A percentile compares a stretch with the other conserved stretches of the same genome.
Conservation (phyloP, 2,113 vertebrate genomes). For the Caretta caretta region DNA sequence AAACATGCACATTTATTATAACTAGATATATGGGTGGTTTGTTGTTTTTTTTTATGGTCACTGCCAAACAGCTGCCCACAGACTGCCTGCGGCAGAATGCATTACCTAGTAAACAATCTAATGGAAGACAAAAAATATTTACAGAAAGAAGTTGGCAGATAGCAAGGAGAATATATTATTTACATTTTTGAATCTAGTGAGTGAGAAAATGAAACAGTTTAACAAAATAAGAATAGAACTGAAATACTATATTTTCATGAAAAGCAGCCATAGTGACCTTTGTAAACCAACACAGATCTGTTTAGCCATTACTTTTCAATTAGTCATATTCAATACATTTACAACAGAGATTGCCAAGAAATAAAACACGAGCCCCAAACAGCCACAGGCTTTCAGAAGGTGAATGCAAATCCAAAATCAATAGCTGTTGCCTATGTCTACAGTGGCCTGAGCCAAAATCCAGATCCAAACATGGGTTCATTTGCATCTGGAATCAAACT, state of each 20-base stretch:
- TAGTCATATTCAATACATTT: not conserved
- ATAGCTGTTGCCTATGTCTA: not conserved
- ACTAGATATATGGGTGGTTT: not conserved
- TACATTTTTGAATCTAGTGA: not conserved
- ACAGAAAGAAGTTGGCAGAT: not conserved
- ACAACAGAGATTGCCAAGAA: not conserved
- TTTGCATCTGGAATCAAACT: not conserved
- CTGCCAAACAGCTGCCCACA: not conserved
- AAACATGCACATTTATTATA: constrained; percentile 5
- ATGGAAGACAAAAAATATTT: constrained; percentile 10
- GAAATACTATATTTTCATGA: not conserved
- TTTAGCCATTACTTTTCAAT: not conserved
- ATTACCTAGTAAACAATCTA: not conserved
- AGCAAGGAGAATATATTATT: not conserved
- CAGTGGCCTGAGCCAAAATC: not conserved
- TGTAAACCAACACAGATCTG: not conserved
- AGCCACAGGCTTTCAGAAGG: not conserved
- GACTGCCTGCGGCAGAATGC: not conserved
- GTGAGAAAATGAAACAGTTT: not conserved
- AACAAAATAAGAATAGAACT: constrained; percentile 17
- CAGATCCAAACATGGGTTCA: not conserved
- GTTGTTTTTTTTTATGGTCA: constrained; percentile 17
- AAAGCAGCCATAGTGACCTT: not conserved
- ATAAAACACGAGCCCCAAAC: not conserved
- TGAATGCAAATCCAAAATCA: not conserved